A percentile compares a stretch with the other conserved stretches of the same genome.
Evolutionary conservation across 2,888 invertebrate species (phyloP).

Genomic region (Mamestra brassicae): DNA sequence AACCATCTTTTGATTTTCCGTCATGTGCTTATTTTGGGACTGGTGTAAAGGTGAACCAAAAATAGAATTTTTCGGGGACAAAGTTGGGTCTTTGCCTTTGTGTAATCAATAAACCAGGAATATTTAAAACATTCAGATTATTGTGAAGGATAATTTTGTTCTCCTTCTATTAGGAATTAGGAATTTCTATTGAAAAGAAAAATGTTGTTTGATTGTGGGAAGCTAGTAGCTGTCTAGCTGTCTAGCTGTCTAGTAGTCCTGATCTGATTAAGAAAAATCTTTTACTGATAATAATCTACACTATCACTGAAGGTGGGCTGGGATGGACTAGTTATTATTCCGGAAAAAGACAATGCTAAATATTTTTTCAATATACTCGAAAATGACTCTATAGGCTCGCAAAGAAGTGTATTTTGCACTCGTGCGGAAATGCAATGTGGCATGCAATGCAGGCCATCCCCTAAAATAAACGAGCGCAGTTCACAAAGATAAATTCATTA

Average conservation of each 20-base stretch:
- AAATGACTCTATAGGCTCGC: neutral
- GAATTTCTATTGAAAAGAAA: no score
- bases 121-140: neutral
- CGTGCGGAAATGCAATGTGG: no score
- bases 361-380: neutral
- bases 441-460: no score
- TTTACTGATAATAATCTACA: neutral
- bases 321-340: neutral
- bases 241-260: no score
- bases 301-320: no score
- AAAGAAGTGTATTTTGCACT: no score
- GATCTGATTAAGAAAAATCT: neutral
- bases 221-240: no score
- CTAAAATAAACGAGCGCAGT: no score
- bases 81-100: neutral
- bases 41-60: conserved; percentile 49
- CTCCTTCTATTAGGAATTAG: no score
- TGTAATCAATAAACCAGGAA: conserved; percentile 7
- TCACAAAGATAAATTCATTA: no score
- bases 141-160: neutral
- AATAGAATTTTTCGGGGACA: conserved; percentile 44
- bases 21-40: conserved; percentile 45
- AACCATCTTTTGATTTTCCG: conserved; percentile 47
- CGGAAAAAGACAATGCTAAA: neutral
- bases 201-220: no score